Evolutionary conservation across 2,113 vertebrate genomes (phyloP).

Genomic region (Brachyhypopomus occidentalis): DNA sequence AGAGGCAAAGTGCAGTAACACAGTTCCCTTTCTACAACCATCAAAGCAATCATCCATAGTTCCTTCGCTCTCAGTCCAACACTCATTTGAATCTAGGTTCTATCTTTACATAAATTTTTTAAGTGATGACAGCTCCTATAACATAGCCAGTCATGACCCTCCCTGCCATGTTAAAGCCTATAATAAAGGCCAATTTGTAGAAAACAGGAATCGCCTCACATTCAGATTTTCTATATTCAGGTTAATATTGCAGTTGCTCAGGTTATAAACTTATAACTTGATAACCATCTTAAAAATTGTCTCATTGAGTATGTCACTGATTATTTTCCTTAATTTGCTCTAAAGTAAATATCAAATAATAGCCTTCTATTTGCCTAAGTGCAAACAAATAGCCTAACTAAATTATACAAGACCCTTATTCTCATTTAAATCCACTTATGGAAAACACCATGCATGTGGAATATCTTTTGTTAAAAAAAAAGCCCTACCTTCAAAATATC

Average conservation of each 20-base stretch:
- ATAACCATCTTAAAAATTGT: too few relatives aligned
- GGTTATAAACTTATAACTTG: too few relatives aligned
- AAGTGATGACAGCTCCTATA: conserved; percentile 58
- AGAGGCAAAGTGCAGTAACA: background rate
- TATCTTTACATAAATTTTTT: background rate
- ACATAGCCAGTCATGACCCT: conserved; percentile 71
- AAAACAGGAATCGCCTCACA: conserved; percentile 45
- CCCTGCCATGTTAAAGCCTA: conserved; percentile 68
- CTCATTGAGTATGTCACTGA: too few relatives aligned
- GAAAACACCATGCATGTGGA: too few relatives aligned
- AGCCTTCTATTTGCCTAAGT: too few relatives aligned
- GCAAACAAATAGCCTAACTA: too few relatives aligned
- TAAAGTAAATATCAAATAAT: too few relatives aligned
- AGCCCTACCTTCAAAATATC: too few relatives aligned
- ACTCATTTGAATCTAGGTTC: background rate
- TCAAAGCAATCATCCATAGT: conserved; percentile 30
- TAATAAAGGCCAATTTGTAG: conserved; percentile 71
- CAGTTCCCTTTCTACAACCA: background rate
- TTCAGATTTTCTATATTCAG: conserved; percentile 57
- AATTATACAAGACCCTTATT: too few relatives aligned
- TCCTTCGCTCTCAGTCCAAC: conserved; percentile 14
- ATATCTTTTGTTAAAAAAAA: too few relatives aligned
- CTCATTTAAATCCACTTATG: too few relatives aligned
- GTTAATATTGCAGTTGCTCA: conserved; percentile 56
- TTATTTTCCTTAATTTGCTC: too few relatives aligned